Evolutionary conservation across 2,797 vertebrate species (phyloP), one percentile per base, ranked within the genome.

Genomic region (Silurus lanzhouensis): DNA sequence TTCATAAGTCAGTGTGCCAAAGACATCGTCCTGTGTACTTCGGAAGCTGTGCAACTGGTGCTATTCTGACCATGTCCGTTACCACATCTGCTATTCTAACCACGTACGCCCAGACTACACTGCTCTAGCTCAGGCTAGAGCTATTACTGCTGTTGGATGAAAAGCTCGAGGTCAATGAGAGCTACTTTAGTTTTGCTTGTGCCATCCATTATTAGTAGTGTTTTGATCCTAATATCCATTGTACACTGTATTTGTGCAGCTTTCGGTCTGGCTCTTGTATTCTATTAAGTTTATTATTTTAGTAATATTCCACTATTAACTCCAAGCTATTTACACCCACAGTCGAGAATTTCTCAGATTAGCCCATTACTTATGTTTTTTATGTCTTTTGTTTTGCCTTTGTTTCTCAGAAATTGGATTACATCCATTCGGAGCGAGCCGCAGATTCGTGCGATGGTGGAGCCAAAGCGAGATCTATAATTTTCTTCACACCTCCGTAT

Each of bases 401-500:
- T 68, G 81, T 85, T 87, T 74, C 44, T 15, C 58, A 52, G 61
- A 86, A 79, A 85, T 84, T 87, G 84, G 86, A 87, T 63, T 1
- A 14, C 17, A 82, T 83, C 70, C 83, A 81, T 82, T 77, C 61
- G 63, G 48, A 80, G 77, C 46, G 46, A 66, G 68, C 75, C 27
- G 83, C 81, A 82, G 74, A 83, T 87, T 74, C 44, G 20, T 20
- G 66, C 22, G 83, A 77, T 7, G 20, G 31, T 0, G 84, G 79
- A 87, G 83, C 87, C 77, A 79, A 83, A 87, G 12, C 44, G 60
- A 86, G 87, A n/a, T 87, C 83, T 22, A 60, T 88, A 44, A 83
- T 87, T 83, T 83, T n/a, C 31, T 80, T 87, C 68, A 87, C 85
- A 86, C 85, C 85, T 87, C 68, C n/a, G 10, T 44, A n/a, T 83